Evolutionary conservation across 2,888 invertebrate genomes (phyloP), one percentile per base, ranked within the genome.

Genomic region (Belgica antarctica): DNA sequence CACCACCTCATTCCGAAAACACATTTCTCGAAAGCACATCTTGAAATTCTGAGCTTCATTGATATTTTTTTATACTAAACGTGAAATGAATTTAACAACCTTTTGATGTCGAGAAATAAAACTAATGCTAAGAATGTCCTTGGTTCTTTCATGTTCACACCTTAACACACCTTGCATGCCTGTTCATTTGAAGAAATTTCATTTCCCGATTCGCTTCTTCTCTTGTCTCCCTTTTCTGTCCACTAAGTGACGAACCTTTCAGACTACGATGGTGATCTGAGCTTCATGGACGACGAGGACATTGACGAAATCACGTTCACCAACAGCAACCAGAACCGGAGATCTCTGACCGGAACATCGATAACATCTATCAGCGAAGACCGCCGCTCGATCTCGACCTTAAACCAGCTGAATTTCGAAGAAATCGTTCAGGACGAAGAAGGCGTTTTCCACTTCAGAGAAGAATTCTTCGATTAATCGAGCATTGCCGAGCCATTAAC

Each of bases 251-350:
- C 70, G 34, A 61, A 61, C 19, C 57, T 70, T 61, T 70, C 70
- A 46, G 70, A 70, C 19, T 70, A 70, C 28, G 70, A 70, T 15
- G 70, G 70, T n/a, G 70, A 70, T 24, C 41, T 70, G 19, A 70
- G 70, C 27, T 70, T 47, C 19, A 70, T 70, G 70, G 70, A 70
- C 25, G 66, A 66, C 10, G 66, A 66, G 28, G 70, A 70, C 17
- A 34, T 68, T 8, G 70, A 70, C 31, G 70, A 70, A 19, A 31
- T 70, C 1, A 70, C 70, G 7, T 70, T 36, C 22, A 70, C 70
- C 34, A 70, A 59, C 19, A 70, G 70, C 17, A 34, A 70, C 28
- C 59, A 34, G n/a, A 70, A 70, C 25, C 28, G 41, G 8, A 59
- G 57, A 24, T 70, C 70, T 12, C 5, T 70, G 8, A 70, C 70